phyloP scores from a whole-genome alignment of 2,888 invertebrate species.

The Rambutsinella grinnellia region DNA sequence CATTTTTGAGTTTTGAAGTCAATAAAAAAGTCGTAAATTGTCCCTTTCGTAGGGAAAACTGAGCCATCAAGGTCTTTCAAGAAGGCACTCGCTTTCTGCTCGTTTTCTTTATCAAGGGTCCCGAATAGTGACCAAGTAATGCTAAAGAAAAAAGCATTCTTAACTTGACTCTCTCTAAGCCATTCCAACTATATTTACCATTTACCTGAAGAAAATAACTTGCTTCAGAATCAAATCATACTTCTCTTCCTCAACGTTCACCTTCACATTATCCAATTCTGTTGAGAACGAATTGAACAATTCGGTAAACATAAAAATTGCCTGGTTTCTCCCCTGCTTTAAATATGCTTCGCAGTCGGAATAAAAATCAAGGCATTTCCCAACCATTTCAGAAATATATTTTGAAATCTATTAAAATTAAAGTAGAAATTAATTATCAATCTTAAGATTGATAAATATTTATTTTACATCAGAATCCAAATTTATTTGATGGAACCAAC shows the following conservation, averaged over 20 bases:
- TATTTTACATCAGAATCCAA: too few relatives aligned
- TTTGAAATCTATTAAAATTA: too few relatives aligned
- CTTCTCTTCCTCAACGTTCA: too few relatives aligned
- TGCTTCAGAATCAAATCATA: slow-evolving; percentile 7
- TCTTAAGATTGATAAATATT: too few relatives aligned
- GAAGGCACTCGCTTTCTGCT: slow-evolving; percentile 22
- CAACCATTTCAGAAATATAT: too few relatives aligned
- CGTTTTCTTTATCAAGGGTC: not conserved
- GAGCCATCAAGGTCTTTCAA: slow-evolving; percentile 18
- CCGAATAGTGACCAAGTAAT: slow-evolving; percentile 24
- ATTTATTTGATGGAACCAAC: too few relatives aligned
- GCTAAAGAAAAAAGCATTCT: not conserved
- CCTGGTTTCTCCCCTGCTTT: not conserved
- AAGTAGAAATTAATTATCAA: too few relatives aligned
- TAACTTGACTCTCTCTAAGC: not conserved
- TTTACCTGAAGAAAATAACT: slow-evolving; percentile 15
- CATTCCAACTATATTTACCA: not conserved
- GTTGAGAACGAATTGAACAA: too few relatives aligned
- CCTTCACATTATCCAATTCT: too few relatives aligned
- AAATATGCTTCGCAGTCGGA: too few relatives aligned
- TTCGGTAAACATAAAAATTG: too few relatives aligned
- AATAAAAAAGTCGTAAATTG: slow-evolving; percentile 19
- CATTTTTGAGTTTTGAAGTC: slow-evolving; percentile 10
- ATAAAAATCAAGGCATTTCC: too few relatives aligned
- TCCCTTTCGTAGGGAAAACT: slow-evolving; percentile 25